These are phyloP conservation scores for Poecilia wingei DNA, from an alignment of 2,797 vertebrate genomes.

Conservation along the genomic window DNA sequence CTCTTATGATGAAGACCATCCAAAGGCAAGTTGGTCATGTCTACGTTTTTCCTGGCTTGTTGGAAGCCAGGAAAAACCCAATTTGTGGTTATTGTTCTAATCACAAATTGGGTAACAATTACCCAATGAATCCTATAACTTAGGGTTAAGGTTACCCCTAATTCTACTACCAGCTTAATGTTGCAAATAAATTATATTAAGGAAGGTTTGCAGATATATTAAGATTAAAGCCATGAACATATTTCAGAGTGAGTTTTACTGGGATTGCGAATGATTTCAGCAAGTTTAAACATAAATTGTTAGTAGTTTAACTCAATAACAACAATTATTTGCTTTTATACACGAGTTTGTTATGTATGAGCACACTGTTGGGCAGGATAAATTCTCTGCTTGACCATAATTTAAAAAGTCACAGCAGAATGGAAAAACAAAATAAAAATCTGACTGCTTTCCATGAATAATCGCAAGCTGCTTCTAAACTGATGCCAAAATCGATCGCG, in stretches of 20 bases:
- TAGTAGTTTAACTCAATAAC: background rate
- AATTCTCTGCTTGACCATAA: constrained; percentile 28
- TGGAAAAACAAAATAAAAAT: background rate
- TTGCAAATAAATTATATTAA: background rate
- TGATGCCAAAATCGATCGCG: constrained; percentile 16
- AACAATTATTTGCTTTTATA: constrained; percentile 16
- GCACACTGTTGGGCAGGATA: constrained; percentile 8
- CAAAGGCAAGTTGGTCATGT: constrained; percentile 9
- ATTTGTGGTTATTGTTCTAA: background rate
- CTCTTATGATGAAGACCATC: constrained; percentile 39
- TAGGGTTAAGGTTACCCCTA: background rate
- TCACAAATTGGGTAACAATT: background rate
- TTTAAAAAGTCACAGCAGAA: constrained; percentile 32
- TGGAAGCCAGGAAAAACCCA: background rate
- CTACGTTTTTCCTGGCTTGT: background rate
- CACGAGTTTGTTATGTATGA: constrained; percentile 15
- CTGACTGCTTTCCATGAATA: constrained; percentile 37
- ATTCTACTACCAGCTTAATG: background rate
- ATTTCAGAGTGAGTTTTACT: background rate
- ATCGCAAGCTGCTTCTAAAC: constrained; percentile 28
- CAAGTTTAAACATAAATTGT: background rate
- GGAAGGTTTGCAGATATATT: background rate
- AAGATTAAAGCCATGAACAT: background rate
- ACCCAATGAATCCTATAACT: background rate
- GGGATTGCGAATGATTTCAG: background rate